Conservation (phyloP, 2,888 invertebrate species). For the Lucinisca nassula region DNA sequence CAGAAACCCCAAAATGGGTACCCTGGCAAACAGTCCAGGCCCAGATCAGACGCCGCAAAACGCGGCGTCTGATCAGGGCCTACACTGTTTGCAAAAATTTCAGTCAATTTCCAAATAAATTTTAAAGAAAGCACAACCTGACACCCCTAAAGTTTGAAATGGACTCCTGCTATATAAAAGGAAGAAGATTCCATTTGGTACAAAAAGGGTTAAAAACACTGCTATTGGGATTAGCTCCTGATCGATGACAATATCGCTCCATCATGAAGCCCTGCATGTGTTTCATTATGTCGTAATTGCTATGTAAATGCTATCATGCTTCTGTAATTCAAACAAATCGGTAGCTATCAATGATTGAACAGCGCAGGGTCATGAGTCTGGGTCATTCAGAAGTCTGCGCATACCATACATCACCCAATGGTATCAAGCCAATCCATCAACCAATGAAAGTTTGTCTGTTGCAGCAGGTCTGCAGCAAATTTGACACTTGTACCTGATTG, state of each 20-base stretch:
- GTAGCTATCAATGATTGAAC: conserved; percentile 5
- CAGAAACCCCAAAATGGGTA: too few species aligned
- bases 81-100: too few species aligned
- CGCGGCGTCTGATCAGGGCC: too few species aligned
- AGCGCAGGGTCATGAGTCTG: background rate
- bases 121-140: too few species aligned
- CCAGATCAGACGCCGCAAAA: too few species aligned
- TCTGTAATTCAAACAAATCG: conserved; percentile 10
- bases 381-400: background rate
- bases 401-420: conserved; percentile 14
- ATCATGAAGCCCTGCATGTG: conserved; percentile 21
- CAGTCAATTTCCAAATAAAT: too few species aligned
- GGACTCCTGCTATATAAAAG: too few species aligned
- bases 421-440: conserved; percentile 1
- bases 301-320: conserved; percentile 35
- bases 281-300: conserved; percentile 54
- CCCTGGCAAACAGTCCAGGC: too few species aligned
- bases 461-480: conserved; percentile 48
- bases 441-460: background rate
- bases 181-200: too few species aligned
- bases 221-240: background rate
- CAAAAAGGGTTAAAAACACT: too few species aligned
- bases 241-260: conserved; percentile 56
- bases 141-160: too few species aligned
- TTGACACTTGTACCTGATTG: conserved; percentile 66